These are phyloP conservation scores for Campaea margaritaria DNA, from an alignment of 2,888 invertebrate genomes.

Conservation along the genomic window DNA sequence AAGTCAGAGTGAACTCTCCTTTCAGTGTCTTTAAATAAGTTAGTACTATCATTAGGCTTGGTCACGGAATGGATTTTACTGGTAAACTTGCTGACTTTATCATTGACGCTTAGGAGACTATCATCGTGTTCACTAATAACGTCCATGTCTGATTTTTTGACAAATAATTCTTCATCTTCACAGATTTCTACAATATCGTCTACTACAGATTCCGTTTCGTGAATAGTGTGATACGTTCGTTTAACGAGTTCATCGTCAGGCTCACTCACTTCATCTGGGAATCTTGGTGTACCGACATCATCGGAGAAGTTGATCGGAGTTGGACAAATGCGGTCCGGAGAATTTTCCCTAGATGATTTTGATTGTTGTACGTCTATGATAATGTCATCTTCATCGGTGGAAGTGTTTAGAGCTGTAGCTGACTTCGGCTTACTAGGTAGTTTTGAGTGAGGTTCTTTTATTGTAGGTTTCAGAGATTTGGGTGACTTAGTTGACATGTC, in stretches of 20 bases:
- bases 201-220: conserved; percentile 86
- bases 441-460: conserved; percentile 65
- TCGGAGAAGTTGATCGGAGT: conserved; percentile 86
- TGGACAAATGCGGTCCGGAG: conserved; percentile 89
- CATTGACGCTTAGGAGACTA: conserved; percentile 83
- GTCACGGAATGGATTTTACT: conserved; percentile 67
- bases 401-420: conserved; percentile 80
- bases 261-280: conserved; percentile 90
- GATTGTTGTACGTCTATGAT: conserved; percentile 89
- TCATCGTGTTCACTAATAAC: conserved; percentile 76
- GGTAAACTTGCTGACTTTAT: conserved; percentile 83
- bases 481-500: conserved; percentile 63
- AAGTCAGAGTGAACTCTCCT: conserved; percentile 79
- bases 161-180: conserved; percentile 80
- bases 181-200: conserved; percentile 84
- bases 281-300: conserved; percentile 87
- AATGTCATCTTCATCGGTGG: conserved; percentile 85
- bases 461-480: conserved; percentile 60
- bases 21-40: conserved; percentile 66
- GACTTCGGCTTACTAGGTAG: conserved; percentile 76
- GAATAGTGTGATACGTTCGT: conserved; percentile 72
- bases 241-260: conserved; percentile 87
- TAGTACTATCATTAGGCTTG: conserved; percentile 61
- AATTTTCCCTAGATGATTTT: conserved; percentile 90
- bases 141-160: conserved; percentile 64